These are phyloP conservation scores for Crotalus horridus DNA, from an alignment of 2,113 vertebrate species.

Conservation along the genomic window DNA sequence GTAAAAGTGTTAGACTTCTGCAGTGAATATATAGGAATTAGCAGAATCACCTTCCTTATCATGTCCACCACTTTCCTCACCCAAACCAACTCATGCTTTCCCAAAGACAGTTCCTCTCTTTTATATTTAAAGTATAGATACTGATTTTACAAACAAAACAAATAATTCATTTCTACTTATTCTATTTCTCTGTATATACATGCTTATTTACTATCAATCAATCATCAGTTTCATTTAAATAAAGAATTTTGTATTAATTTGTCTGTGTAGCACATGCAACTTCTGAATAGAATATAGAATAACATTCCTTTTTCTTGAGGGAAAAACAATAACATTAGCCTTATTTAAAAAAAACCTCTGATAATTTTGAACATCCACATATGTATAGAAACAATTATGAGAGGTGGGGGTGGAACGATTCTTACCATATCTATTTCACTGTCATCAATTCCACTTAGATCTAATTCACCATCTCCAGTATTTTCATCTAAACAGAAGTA, in stretches of 20 bases:
- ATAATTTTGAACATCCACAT: not conserved
- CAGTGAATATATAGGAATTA: slow-evolving; percentile 20
- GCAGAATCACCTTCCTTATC: slow-evolving; percentile 11
- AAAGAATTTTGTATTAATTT: not conserved
- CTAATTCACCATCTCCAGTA: slow-evolving; percentile 83
- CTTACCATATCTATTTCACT: slow-evolving; percentile 91
- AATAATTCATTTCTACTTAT: not conserved
- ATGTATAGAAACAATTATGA: not conserved
- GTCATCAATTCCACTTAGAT: slow-evolving; percentile 95
- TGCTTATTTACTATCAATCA: not conserved
- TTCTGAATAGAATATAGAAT: not conserved
- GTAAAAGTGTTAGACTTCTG: slow-evolving; percentile 43
- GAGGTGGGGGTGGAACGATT: not conserved
- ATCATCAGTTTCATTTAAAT: not conserved
- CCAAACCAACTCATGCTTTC: not conserved
- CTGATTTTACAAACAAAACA: not conserved
- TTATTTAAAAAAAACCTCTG: not conserved
- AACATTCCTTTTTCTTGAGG: not conserved
- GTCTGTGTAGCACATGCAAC: not conserved
- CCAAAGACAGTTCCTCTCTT: not conserved
- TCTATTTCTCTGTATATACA: not conserved
- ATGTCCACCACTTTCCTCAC: not conserved
- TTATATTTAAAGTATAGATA: not conserved
- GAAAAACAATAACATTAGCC: not conserved
- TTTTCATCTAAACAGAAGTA: slow-evolving; percentile 70